These are phyloP conservation scores for Pterophyllum scalare DNA, from an alignment of 2,113 vertebrate genomes.

Conservation along the genomic window DNA sequence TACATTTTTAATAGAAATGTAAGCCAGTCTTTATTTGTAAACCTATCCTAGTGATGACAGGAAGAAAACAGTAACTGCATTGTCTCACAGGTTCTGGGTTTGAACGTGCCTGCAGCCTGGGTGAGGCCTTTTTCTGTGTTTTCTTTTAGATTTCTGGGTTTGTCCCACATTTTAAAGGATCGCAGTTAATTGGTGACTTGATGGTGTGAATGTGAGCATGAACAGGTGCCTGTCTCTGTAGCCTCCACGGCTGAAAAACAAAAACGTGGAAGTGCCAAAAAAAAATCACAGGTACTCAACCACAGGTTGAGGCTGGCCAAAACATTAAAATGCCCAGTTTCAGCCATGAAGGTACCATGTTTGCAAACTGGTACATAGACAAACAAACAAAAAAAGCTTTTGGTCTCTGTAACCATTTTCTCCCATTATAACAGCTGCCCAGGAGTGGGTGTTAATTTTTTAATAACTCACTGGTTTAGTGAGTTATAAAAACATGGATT, in stretches of 20 bases:
- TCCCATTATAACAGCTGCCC: neutral
- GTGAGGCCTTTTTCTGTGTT: accelerated
- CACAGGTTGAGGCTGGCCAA: neutral
- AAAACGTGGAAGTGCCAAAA: neutral
- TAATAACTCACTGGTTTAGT: neutral
- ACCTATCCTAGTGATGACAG: neutral
- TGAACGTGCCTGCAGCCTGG: neutral
- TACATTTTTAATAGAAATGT: neutral
- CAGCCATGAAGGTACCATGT: neutral
- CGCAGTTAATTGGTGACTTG: neutral
- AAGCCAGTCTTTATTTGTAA: neutral
- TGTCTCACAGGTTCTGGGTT: neutral
- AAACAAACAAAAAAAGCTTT: no score
- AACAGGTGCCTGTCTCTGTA: neutral
- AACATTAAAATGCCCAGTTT: neutral
- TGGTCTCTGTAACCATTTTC: neutral
- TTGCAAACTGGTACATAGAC: neutral
- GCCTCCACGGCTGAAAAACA: neutral
- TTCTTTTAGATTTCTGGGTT: neutral
- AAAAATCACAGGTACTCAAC: neutral
- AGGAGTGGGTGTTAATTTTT: neutral
- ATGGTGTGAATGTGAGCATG: neutral
- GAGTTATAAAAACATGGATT: neutral
- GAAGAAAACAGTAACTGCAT: neutral
- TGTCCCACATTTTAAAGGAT: neutral